Evolutionary conservation across 2,888 invertebrate genomes (phyloP).

Genomic region (Himalopsyche japonica): DNA sequence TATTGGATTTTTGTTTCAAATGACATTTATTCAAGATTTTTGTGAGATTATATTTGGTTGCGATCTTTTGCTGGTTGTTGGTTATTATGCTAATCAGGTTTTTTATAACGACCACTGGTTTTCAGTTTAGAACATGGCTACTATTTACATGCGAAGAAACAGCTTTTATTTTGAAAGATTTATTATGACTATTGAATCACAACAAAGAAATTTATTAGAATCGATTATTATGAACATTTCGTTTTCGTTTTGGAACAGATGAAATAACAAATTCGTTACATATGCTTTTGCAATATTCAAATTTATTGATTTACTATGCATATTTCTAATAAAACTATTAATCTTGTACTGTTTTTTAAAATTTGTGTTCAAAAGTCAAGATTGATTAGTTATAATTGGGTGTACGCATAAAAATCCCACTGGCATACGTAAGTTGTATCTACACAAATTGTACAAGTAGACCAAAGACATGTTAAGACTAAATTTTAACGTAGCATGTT

Average conservation of each 20-base stretch:
- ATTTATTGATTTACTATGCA: neutral
- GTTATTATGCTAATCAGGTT: neutral
- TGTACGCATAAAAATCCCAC: no score
- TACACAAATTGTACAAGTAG: no score
- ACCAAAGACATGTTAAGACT: no score
- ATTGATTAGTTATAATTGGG: no score
- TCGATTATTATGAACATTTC: neutral
- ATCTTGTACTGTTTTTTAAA: neutral
- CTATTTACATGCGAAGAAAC: neutral
- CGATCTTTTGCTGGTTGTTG: neutral
- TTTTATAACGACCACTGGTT: neutral
- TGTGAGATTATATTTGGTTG: neutral
- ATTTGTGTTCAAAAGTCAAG: no score
- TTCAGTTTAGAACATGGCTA: neutral
- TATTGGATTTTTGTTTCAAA: neutral
- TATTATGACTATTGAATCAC: neutral
- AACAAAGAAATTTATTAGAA: neutral
- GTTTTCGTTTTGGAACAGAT: neutral
- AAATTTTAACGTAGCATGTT: no score
- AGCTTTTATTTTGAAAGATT: neutral
- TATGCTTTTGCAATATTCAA: neutral
- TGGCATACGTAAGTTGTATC: no score
- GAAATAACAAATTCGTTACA: neutral
- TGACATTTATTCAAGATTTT: neutral
- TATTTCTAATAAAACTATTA: neutral